Conservation (phyloP, 2,888 invertebrate genomes). For the Ametastegia equiseti region DNA sequence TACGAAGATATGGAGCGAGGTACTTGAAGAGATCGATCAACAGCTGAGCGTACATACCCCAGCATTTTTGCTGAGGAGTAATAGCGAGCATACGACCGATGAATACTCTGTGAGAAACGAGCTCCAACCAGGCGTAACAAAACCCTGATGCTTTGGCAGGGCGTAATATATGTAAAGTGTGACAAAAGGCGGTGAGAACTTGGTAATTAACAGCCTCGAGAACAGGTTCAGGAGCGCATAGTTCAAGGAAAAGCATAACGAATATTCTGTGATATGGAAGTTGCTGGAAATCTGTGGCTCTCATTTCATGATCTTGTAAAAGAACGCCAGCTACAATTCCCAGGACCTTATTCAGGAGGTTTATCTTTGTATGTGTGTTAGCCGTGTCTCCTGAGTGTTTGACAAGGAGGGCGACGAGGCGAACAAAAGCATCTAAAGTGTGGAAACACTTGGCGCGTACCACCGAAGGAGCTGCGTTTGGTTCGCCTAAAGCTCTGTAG, state of each 20-base stretch:
- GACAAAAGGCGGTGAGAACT: constrained; percentile 96
- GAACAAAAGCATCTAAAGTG: constrained; percentile 96
- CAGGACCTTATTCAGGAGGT: constrained; percentile 95
- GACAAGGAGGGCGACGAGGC: constrained; percentile 95
- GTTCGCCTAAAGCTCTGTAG: constrained; percentile 89
- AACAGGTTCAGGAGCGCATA: constrained; percentile 95
- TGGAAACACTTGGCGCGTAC: constrained; percentile 95
- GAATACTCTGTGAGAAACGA: constrained; percentile 97
- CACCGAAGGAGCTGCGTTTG: constrained; percentile 81
- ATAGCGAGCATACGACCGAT: constrained; percentile 95
- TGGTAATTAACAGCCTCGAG: constrained; percentile 96
- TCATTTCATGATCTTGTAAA: constrained; percentile 96
- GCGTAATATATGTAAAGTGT: constrained; percentile 94
- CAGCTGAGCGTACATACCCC: constrained; percentile 98
- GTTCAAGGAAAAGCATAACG: constrained; percentile 96
- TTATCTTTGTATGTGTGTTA: constrained; percentile 97
- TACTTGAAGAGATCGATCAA: constrained; percentile 97
- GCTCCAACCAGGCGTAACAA: constrained; percentile 98
- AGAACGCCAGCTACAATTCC: constrained; percentile 98
- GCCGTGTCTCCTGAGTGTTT: constrained; percentile 94
- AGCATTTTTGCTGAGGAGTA: constrained; percentile 95
- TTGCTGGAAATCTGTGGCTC: constrained; percentile 95
- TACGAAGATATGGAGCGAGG: constrained; percentile 96
- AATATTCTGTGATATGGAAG: constrained; percentile 98
- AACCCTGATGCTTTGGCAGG: constrained; percentile 97